A percentile compares a stretch with the other conserved stretches of the same genome.
Conservation (phyloP, 64 coral and sea anemone genomes). For the Astreopora myriophthalma region DNA sequence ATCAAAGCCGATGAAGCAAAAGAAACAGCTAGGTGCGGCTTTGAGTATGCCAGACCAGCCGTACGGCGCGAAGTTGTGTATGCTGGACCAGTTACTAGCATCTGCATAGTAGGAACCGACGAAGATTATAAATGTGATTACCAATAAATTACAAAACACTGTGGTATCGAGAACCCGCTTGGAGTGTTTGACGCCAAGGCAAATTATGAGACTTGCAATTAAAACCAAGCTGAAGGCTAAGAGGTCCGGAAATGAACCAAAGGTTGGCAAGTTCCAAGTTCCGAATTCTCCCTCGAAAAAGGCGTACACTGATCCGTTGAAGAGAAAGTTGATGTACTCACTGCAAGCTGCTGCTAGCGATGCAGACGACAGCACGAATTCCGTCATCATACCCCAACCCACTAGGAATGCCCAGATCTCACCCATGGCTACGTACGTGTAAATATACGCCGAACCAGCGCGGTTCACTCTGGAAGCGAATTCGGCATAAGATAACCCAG, state of each 20-base stretch:
- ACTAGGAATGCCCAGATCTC: slow-evolving; percentile 72
- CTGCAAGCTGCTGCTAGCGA: slow-evolving; percentile 69
- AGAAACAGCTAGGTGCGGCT: slow-evolving; percentile 71
- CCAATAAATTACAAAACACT: slow-evolving; percentile 29
- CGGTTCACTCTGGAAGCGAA: slow-evolving; percentile 74
- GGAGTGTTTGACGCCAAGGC: slow-evolving; percentile 68
- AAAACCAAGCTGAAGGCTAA: slow-evolving; percentile 70
- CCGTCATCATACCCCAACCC: slow-evolving; percentile 72
- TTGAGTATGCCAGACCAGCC: slow-evolving; percentile 64
- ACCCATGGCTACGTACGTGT: slow-evolving; percentile 69
- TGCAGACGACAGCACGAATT: slow-evolving; percentile 29
- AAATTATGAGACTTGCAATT: slow-evolving; percentile 54
- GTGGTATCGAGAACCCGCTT: slow-evolving; percentile 43
- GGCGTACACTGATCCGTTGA: slow-evolving; percentile 31
- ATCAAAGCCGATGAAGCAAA: slow-evolving; percentile 68
- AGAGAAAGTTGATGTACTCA: slow-evolving; percentile 76
- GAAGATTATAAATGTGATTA: slow-evolving; percentile 70
- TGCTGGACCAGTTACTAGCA: slow-evolving; percentile 58
- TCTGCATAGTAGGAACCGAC: slow-evolving; percentile 48
- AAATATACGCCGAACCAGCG: slow-evolving; percentile 70
- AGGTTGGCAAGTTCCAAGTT: slow-evolving; percentile 13
- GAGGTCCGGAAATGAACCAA: slow-evolving; percentile 68
- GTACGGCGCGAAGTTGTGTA: slow-evolving; percentile 80
- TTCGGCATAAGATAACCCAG: slow-evolving; percentile 75
- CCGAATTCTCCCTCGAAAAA: slow-evolving; percentile 57